Percentiles rank a stretch among this genome's conserved stretches.
Conservation (phyloP, 1,140 invertebrate species). For the Lepidotrigona ventralis region DNA sequence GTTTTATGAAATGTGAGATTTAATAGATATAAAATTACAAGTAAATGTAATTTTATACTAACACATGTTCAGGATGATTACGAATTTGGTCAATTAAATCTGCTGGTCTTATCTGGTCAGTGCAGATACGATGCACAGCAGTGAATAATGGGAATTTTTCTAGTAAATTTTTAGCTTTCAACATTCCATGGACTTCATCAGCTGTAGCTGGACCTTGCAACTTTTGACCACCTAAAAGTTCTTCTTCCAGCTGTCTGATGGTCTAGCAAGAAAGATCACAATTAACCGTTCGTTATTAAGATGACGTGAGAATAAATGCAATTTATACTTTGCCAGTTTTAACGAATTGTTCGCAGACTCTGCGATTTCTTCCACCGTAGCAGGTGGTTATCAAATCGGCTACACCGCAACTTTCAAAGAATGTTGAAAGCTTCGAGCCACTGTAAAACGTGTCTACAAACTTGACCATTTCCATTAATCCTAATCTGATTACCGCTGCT, state of each 20-base stretch:
- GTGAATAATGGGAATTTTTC: constrained; percentile 90
- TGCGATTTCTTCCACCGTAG: constrained; percentile 90
- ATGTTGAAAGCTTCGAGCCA: constrained; percentile 85
- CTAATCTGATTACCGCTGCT: constrained; percentile 91
- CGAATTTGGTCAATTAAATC: constrained; percentile 87
- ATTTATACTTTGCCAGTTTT: constrained; percentile 85
- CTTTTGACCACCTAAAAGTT: constrained; percentile 92
- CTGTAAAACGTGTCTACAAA: constrained; percentile 85
- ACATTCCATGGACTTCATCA: constrained; percentile 87
- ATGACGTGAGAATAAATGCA: neutral
- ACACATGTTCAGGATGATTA: constrained; percentile 87
- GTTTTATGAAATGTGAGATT: neutral
- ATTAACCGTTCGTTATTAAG: neutral
- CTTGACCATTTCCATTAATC: constrained; percentile 89
- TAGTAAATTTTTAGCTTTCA: constrained; percentile 83
- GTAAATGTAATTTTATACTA: constrained; percentile 67
- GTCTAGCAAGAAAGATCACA: constrained; percentile 79
- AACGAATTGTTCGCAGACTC: constrained; percentile 88
- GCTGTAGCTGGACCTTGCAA: constrained; percentile 93
- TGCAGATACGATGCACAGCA: constrained; percentile 88
- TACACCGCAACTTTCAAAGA: constrained; percentile 92
- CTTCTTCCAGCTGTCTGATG: constrained; percentile 87
- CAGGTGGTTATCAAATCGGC: constrained; percentile 94
- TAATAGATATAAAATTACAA: neutral
- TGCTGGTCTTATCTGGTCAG: constrained; percentile 82